Conservation (phyloP, 2,888 invertebrate genomes). For the Cerceris ruficornis region DNA sequence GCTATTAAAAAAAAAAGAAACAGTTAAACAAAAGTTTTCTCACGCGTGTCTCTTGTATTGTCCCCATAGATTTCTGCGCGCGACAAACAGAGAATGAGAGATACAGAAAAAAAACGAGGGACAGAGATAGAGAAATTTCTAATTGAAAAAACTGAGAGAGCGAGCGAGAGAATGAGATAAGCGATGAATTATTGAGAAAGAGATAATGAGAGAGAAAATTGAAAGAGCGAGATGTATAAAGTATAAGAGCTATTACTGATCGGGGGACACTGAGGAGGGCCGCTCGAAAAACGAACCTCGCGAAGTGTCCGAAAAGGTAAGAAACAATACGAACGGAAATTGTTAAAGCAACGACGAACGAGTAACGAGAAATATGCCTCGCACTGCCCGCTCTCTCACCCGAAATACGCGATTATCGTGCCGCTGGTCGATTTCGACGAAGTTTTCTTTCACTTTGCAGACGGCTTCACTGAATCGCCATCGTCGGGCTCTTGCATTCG, state of each 20-base stretch:
- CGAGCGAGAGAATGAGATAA: constrained; percentile 49
- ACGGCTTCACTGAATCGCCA: neutral
- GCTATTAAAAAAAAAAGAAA: constrained; percentile 3
- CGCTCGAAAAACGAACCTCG: constrained; percentile 68
- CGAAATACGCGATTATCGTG: constrained; percentile 66
- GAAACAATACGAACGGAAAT: constrained; percentile 56
- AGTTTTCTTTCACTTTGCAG: neutral
- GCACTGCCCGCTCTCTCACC: constrained; percentile 80
- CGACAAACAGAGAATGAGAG: constrained; percentile 64
- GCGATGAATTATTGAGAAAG: constrained; percentile 14
- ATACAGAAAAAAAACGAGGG: constrained; percentile 58
- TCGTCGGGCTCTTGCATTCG: no score
- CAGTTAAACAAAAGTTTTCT: constrained; percentile 46
- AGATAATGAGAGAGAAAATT: constrained; percentile 27
- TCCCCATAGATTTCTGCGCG: constrained; percentile 75
- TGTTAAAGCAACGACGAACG: constrained; percentile 35
- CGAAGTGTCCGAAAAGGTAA: constrained; percentile 79
- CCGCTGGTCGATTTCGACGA: constrained; percentile 40
- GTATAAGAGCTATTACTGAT: constrained; percentile 58
- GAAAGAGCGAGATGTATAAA: constrained; percentile 54
- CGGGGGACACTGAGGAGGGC: constrained; percentile 75
- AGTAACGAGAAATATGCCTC: constrained; percentile 61
- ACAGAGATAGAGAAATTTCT: constrained; percentile 55
- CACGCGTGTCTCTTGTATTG: constrained; percentile 72
- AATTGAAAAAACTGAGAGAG: constrained; percentile 58